A percentile compares a stretch with the other conserved stretches of the same genome.
phyloP scores from a whole-genome alignment of 2,888 invertebrate species.

The Thymelicus acteon region DNA sequence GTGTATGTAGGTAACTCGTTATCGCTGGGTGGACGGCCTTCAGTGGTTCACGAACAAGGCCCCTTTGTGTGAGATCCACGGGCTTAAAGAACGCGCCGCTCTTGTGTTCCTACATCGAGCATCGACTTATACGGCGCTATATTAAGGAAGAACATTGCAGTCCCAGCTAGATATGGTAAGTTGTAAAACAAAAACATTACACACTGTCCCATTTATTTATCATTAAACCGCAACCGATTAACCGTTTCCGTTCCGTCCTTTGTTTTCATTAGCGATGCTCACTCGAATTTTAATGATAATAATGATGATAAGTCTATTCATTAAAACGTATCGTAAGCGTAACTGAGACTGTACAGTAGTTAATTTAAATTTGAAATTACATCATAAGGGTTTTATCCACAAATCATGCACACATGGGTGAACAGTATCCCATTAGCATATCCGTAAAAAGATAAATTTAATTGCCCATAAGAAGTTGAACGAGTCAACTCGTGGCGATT shows the following conservation, averaged over 20 bases:
- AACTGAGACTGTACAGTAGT: not conserved
- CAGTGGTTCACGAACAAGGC: conserved; percentile 81
- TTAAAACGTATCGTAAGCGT: conserved; percentile 8
- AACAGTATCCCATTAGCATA: conserved; percentile 23
- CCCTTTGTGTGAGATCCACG: conserved; percentile 60
- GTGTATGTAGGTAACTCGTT: conserved; percentile 68
- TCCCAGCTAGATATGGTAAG: conserved; percentile 43
- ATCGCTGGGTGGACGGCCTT: conserved; percentile 73
- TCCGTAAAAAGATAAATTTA: conserved; percentile 23
- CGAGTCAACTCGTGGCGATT: conserved; percentile 41
- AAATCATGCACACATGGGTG: conserved; percentile 8
- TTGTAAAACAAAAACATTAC: conserved; percentile 29
- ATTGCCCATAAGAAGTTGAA: conserved; percentile 26
- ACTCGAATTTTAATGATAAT: conserved; percentile 29
- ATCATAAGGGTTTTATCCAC: conserved; percentile 15
- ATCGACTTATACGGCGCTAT: conserved; percentile 46
- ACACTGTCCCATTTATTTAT: conserved; percentile 30
- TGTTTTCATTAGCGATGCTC: conserved; percentile 28
- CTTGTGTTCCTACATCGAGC: conserved; percentile 32
- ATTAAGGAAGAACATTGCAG: conserved; percentile 49
- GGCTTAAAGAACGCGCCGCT: conserved; percentile 30
- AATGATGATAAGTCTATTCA: conserved; percentile 14
- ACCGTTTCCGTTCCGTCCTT: conserved; percentile 26
- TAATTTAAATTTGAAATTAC: conserved; percentile 2
- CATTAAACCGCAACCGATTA: conserved; percentile 27